A percentile compares a stretch with the other conserved stretches of the same genome.
These are phyloP conservation scores for Gonioctena quinquepunctata DNA, from an alignment of 1,140 invertebrate species.

Conservation along the genomic window DNA sequence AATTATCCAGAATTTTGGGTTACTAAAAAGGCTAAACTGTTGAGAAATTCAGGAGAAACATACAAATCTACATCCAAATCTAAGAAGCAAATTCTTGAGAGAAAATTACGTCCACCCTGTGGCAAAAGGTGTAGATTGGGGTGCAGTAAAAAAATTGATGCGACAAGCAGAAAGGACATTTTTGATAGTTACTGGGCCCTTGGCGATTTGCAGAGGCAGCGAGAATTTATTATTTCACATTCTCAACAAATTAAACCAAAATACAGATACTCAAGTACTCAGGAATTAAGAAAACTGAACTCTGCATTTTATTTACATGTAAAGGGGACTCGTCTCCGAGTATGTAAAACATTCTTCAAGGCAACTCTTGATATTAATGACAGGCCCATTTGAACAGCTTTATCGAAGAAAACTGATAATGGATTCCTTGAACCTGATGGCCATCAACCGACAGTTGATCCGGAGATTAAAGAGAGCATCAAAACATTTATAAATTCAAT, in stretches of 20 bases:
- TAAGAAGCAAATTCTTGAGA: constrained; percentile 6
- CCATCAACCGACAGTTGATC: constrained; percentile 6
- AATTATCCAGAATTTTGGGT: background rate
- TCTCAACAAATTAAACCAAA: constrained; percentile 22
- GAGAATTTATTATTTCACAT: constrained; percentile 12
- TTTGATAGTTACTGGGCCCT: constrained; percentile 20
- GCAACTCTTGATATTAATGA: constrained; percentile 25
- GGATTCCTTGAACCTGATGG: constrained; percentile 2
- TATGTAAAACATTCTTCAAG: constrained; percentile 32
- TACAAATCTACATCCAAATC: constrained; percentile 10
- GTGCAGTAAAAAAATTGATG: constrained; percentile 11
- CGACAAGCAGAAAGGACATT: background rate
- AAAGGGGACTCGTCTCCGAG: constrained; percentile 13
- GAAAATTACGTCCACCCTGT: constrained; percentile 14
- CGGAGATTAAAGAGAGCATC: constrained; percentile 26
- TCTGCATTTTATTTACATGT: constrained; percentile 25
- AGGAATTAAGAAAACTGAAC: constrained; percentile 6
- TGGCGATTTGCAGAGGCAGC: constrained; percentile 16
- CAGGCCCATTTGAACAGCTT: background rate
- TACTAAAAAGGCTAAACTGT: background rate
- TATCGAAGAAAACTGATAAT: background rate
- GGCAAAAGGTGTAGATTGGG: constrained; percentile 16
- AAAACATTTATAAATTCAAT: constrained; percentile 38
- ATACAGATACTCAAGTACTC: constrained; percentile 23
- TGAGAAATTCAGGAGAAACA: constrained; percentile 19